phyloP scores from a whole-genome alignment of 2,113 vertebrate species.

The Xiphophorus couchianus region DNA sequence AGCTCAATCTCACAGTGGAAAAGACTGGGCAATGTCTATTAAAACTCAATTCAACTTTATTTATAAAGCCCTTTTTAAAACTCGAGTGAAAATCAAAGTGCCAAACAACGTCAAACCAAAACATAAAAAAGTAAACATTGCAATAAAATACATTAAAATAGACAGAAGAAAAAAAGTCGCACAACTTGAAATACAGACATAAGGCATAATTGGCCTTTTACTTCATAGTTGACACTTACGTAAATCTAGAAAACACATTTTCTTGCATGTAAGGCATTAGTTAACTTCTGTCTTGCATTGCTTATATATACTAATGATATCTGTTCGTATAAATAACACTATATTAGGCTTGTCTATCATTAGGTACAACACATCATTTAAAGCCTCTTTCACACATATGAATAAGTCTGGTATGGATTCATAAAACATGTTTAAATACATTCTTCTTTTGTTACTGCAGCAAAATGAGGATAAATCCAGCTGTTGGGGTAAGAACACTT shows the following conservation, averaged over 20 bases:
- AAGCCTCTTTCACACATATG: not conserved
- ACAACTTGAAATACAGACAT: not conserved
- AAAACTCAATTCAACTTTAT: not conserved
- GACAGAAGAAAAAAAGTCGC: slow-evolving; percentile 5
- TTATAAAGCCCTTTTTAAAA: not conserved
- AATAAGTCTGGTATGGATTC: not conserved
- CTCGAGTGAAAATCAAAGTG: not conserved
- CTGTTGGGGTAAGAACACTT: too few relatives aligned
- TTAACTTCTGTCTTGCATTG: not conserved
- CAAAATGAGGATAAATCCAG: not conserved
- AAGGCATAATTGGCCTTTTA: not conserved
- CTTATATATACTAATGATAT: slow-evolving; percentile 3
- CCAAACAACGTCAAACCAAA: not conserved
- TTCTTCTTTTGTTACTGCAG: not conserved
- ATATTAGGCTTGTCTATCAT: not conserved
- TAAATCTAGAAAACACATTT: not conserved
- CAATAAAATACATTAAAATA: not conserved
- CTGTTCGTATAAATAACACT: slow-evolving; percentile 22
- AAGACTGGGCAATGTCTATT: not conserved
- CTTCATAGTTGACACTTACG: not conserved
- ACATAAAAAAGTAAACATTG: not conserved
- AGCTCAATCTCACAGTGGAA: not conserved
- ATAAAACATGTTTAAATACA: not conserved
- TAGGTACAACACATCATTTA: not conserved
- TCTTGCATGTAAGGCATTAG: not conserved